Evolutionary conservation across 2,888 invertebrate genomes (phyloP), one percentile per base, ranked within the genome.

Genomic region (Drosophila bunnanda): DNA sequence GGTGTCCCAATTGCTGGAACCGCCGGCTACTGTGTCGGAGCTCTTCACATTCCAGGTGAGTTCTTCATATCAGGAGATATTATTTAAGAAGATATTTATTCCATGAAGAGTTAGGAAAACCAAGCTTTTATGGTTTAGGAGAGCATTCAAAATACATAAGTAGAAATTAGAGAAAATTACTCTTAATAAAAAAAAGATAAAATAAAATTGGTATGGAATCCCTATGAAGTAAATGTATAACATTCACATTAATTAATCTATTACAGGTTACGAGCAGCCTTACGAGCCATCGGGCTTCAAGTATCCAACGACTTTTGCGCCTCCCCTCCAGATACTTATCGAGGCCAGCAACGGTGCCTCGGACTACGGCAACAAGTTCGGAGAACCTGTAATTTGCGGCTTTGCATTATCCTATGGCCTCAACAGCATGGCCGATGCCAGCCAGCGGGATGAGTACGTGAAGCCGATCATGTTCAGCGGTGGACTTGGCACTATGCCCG

Each of bases 401-500:
- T 99, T 99, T 92, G 96, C 96, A 0, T 95, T 98, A 60, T 96
- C 98, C 0, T 99, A 97, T 91, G 99, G 99, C 1, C 93, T 97
- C 90, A 93, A 93, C 25, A 94, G 96, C 83, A 93, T 93, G 0
- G 88, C 77, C 0, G 25, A 60, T 7, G 93, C 93, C 32, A 94
- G 94, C 17, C 94, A 95, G 75, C 94, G 98, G 64, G 95, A 96
- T 62, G 99, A 99, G 92, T 99, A 97, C 94, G 96, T 99, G 13
- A 99, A 99, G 90, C 99, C 99, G 0, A 99, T 99, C 68, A 99
- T 99, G 99, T 99, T 99, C 90, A 98, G 98, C 89, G 99, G 97
- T 52, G 99, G 99, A 30, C 94, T 99, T 74, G 99, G 99, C 4
- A 95, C 95, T 59, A 96, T 99, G 94, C 97, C 98, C 73, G 95